Evolutionary conservation across 2,113 vertebrate genomes (phyloP).

Genomic region (Pantherophis guttatus): DNA sequence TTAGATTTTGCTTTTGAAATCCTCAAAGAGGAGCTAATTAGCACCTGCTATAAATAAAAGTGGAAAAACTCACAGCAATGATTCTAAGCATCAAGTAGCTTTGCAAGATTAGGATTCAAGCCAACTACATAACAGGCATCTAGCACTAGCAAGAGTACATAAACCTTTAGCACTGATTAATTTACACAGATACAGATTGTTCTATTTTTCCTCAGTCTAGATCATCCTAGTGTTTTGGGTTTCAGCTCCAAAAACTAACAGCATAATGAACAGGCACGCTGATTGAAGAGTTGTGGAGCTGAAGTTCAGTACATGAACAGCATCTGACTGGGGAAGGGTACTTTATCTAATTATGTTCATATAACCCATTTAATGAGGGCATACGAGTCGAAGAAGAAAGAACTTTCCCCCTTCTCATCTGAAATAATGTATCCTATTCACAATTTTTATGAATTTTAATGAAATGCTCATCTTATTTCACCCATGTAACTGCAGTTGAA

Average conservation of each 20-base stretch:
- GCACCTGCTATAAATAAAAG: neutral
- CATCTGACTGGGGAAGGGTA: neutral
- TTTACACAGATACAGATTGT: neutral
- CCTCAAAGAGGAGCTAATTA: neutral
- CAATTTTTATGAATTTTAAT: neutral
- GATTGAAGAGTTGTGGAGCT: neutral
- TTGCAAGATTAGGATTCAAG: neutral
- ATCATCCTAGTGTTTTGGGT: neutral
- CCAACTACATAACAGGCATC: neutral
- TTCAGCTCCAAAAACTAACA: neutral
- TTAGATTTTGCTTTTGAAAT: neutral
- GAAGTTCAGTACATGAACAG: neutral
- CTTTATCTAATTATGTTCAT: neutral
- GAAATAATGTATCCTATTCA: neutral
- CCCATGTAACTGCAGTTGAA: neutral
- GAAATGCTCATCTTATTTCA: neutral
- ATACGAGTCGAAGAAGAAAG: neutral
- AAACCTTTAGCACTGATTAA: neutral
- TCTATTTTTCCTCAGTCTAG: neutral
- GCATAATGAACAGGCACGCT: neutral
- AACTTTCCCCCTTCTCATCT: neutral
- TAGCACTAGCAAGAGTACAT: neutral
- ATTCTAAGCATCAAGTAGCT: neutral
- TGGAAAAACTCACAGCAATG: neutral
- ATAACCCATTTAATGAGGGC: neutral